phyloP scores from a whole-genome alignment of 2,797 vertebrate genomes.

The Sebastes oblongus region DNA sequence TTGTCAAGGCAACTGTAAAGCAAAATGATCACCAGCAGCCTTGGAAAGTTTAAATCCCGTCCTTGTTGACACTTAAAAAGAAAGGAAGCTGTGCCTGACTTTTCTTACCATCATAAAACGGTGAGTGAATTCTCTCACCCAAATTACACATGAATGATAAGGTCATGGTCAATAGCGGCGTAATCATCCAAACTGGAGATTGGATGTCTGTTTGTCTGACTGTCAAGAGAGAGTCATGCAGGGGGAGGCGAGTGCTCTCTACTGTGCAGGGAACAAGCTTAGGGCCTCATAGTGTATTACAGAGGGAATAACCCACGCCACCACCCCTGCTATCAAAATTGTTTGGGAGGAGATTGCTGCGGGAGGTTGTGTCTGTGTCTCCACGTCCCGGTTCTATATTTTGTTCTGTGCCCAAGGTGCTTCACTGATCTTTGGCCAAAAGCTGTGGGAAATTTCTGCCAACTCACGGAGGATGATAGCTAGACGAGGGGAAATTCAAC shows the following conservation, averaged over 20 bases:
- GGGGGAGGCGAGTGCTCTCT: conserved; percentile 61
- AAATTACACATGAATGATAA: conserved; percentile 67
- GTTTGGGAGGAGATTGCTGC: conserved; percentile 78
- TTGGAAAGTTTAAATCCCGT: not conserved
- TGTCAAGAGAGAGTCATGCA: conserved; percentile 66
- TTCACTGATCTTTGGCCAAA: conserved; percentile 77
- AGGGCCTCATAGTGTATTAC: conserved; percentile 68
- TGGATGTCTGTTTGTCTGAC: conserved; percentile 72
- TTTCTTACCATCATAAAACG: conserved; percentile 9
- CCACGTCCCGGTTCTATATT: conserved; percentile 70
- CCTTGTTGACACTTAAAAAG: conserved; percentile 23
- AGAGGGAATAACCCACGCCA: conserved; percentile 71
- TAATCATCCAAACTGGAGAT: conserved; percentile 74
- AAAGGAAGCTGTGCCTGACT: not conserved
- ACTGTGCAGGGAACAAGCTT: conserved; percentile 73
- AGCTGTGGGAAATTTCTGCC: conserved; percentile 75
- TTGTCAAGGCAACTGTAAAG: conserved; percentile 17
- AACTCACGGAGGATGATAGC: conserved; percentile 75
- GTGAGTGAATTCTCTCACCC: conserved; percentile 37
- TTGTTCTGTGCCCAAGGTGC: conserved; percentile 76
- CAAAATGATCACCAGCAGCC: conserved; percentile 24
- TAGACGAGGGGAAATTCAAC: conserved; percentile 69
- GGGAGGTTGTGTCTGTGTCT: conserved; percentile 76
- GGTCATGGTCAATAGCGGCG: conserved; percentile 68
- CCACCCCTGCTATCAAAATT: conserved; percentile 76